Conservation (phyloP, 1,140 invertebrate species). For the Drosophila arizonae region DNA sequence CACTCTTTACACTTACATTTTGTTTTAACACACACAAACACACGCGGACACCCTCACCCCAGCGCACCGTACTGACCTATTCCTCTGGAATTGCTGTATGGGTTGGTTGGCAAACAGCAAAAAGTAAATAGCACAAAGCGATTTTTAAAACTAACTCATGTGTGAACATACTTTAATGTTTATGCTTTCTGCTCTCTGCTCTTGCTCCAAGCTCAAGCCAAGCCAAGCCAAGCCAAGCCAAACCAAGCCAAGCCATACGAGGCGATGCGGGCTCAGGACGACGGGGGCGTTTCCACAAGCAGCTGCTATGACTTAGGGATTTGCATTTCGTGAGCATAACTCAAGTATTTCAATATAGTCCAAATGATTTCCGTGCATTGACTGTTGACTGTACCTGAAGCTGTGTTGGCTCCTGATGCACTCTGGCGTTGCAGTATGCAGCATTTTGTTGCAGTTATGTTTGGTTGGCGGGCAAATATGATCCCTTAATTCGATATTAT, state of each 20-base stretch:
- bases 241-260: too few species aligned
- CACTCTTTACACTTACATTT: slow-evolving; percentile 26
- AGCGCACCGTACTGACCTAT: slow-evolving; percentile 76
- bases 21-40: slow-evolving; percentile 30
- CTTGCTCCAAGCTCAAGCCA: background rate
- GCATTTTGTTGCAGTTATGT: background rate
- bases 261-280: too few species aligned
- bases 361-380: background rate
- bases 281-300: background rate
- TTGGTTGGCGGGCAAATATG: slow-evolving; percentile 53
- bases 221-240: too few species aligned
- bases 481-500: slow-evolving; percentile 59
- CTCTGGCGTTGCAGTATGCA: slow-evolving; percentile 3
- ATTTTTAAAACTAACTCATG: slow-evolving; percentile 53
- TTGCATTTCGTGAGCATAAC: background rate
- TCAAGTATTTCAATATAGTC: too few species aligned
- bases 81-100: slow-evolving; percentile 73
- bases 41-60: slow-evolving; percentile 47
- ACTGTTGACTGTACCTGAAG: background rate
- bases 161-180: slow-evolving; percentile 57
- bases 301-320: slow-evolving; percentile 2
- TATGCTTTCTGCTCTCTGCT: slow-evolving; percentile 16
- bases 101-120: slow-evolving; percentile 50
- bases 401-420: slow-evolving; percentile 7
- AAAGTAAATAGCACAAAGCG: slow-evolving; percentile 49